Conservation (phyloP, 1,140 invertebrate species). For the Drosophila guanche region DNA sequence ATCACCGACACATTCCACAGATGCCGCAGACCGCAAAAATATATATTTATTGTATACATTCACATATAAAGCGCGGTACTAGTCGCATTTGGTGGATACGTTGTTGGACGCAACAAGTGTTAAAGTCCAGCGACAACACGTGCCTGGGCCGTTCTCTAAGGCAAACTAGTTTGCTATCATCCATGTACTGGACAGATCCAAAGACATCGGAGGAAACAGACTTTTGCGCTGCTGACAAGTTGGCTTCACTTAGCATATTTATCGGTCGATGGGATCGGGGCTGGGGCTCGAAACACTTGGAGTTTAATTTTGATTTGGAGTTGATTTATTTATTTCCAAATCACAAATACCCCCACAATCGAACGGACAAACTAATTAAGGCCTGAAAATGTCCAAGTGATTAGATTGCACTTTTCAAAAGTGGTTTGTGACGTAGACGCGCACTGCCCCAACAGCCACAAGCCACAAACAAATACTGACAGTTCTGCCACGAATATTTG, state of each 20-base stretch:
- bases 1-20: constrained; percentile 46
- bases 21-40: constrained; percentile 24
- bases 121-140: constrained; percentile 56
- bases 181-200: constrained; percentile 7
- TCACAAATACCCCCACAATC: constrained; percentile 15
- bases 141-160: constrained; percentile 27
- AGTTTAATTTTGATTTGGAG: constrained; percentile 27
- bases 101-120: constrained; percentile 53
- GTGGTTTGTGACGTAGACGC: constrained; percentile 46
- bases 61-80: not conserved
- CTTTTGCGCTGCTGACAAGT: constrained; percentile 14
- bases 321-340: constrained; percentile 18
- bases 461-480: not conserved
- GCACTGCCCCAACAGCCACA: too few relatives aligned
- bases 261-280: constrained; percentile 19
- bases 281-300: constrained; percentile 13
- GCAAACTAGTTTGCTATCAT: constrained; percentile 48
- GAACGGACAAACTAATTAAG: constrained; percentile 62
- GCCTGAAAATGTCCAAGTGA: constrained; percentile 39
- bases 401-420: constrained; percentile 59
- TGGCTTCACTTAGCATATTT: constrained; percentile 22
- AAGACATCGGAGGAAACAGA: constrained; percentile 14
- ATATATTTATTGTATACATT: constrained; percentile 9
- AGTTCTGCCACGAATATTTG: constrained; percentile 13
- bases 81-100: not conserved